A percentile compares a stretch with the other conserved stretches of the same genome.
Conservation (phyloP, 2,797 vertebrate species). For the Eidolon dupreanum region DNA sequence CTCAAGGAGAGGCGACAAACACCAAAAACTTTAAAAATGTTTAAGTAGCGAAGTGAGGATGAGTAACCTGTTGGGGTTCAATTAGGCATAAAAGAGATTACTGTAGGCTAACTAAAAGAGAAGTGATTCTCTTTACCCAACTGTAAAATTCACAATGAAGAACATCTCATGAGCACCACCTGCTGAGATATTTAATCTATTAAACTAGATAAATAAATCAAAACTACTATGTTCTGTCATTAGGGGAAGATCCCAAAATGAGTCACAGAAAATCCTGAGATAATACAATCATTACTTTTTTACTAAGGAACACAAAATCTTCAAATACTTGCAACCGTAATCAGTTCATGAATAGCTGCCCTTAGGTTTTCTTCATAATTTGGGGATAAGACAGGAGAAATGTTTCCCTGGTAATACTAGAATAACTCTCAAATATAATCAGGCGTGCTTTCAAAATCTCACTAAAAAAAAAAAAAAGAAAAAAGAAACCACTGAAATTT, state of each 20-base stretch:
- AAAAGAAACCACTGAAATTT: no score
- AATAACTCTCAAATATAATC: not conserved
- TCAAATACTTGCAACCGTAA: not conserved
- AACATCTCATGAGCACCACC: not conserved
- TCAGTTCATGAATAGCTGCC: not conserved
- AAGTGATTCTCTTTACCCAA: not conserved
- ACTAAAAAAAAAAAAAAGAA: not conserved
- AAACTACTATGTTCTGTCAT: not conserved
- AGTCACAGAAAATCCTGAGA: not conserved
- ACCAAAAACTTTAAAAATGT: not conserved
- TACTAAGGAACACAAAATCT: not conserved
- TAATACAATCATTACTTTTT: not conserved
- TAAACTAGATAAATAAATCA: not conserved
- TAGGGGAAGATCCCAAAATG: not conserved
- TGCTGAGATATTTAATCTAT: not conserved
- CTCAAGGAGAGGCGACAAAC: not conserved
- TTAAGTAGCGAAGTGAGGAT: not conserved
- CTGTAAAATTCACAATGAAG: not conserved
- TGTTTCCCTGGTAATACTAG: not conserved
- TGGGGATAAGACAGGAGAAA: not conserved
- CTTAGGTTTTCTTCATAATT: not conserved
- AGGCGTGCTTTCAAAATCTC: not conserved
- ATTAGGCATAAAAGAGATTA: not conserved
- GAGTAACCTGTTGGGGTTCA: not conserved
- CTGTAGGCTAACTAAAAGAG: not conserved